Base-by-base conservation (phyloP, 2,888 invertebrate genomes). In the Patella depressa region DNA sequence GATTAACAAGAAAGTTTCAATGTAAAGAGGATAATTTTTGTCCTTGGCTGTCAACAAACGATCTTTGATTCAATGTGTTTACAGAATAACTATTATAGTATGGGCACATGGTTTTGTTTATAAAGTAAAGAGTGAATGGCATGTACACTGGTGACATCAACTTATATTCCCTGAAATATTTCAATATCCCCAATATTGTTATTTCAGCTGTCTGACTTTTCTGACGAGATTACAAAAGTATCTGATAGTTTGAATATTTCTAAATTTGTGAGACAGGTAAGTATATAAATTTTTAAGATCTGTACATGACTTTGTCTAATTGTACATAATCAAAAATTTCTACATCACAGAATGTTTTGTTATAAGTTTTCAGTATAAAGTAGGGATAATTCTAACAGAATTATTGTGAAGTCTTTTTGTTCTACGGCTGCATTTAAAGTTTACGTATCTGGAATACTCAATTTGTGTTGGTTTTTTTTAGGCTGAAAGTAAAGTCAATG, bases 401-500 rank as follows among this genome's bases (percentile, higher is more conserved):
- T 34, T 34, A 34, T 34, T 45, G 45, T 45, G 45, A 45, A 9
- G 45, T 45, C 9, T 45, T 45, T 45, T 45, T 45, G 45, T 45
- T 45, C 7, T 45, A 45, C 1, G 9, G 9, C 9, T 9, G 45
- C 45, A 45, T 45, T 7, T 45, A 45, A 45, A 45, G 45, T 45
- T 45, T 0, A 9, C 1, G 45, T 45, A 45, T 45, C 7, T 45
- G 7, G 45, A 45, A 45, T 34, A 34, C 34, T 34, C 34, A 34
- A 34, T 45, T 45, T 45, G 70, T 73, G 54, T 19, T 72, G 29
- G 24, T 24, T 74, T 45, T 77, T 81, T 83, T n/a, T 78, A 87
- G 87, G 85, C 85, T 34, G 78, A 77, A 71, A 55, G 24, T 34
- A 78, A 82, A 59, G 81, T 86, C 73, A 69, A 83, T 29, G 73